phyloP scores from a whole-genome alignment of 2,113 vertebrate species.

The Murina feae region DNA sequence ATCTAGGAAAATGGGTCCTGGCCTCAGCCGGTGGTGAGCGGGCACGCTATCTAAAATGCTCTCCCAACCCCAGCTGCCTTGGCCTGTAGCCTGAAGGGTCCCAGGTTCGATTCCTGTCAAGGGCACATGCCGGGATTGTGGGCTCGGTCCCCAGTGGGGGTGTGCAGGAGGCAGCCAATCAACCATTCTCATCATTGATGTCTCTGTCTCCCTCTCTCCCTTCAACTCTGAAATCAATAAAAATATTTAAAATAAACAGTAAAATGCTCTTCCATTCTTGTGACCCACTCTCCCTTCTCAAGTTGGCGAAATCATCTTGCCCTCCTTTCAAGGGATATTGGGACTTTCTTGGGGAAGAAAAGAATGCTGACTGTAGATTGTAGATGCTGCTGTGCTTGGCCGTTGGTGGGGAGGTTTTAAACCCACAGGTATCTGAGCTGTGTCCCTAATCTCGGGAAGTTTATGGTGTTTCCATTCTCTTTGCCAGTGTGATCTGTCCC shows the following conservation, averaged over 20 bases:
- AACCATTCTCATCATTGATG: not conserved
- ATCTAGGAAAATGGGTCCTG: not conserved
- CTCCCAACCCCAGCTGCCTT: not conserved
- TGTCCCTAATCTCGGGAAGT: not conserved
- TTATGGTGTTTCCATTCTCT: conserved; percentile 22
- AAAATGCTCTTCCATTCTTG: not conserved
- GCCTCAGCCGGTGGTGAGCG: not conserved
- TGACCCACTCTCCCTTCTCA: not conserved
- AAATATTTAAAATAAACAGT: not conserved
- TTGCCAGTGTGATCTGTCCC: conserved; percentile 86
- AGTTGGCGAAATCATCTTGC: not conserved
- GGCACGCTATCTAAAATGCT: not conserved
- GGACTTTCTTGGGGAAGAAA: conserved; percentile 19
- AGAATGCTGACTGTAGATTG: not conserved
- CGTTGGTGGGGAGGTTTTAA: not conserved
- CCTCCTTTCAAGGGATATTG: not conserved
- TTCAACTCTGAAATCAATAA: not conserved
- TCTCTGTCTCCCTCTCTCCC: not conserved
- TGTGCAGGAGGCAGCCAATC: not conserved
- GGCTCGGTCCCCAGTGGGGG: not conserved
- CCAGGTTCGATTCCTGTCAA: not conserved
- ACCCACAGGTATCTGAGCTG: not conserved
- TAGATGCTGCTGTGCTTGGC: not conserved
- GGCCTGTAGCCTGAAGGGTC: not conserved
- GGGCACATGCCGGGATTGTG: not conserved